phyloP scores from a whole-genome alignment of 2,888 invertebrate genomes.

The Rhogogaster chlorosoma region DNA sequence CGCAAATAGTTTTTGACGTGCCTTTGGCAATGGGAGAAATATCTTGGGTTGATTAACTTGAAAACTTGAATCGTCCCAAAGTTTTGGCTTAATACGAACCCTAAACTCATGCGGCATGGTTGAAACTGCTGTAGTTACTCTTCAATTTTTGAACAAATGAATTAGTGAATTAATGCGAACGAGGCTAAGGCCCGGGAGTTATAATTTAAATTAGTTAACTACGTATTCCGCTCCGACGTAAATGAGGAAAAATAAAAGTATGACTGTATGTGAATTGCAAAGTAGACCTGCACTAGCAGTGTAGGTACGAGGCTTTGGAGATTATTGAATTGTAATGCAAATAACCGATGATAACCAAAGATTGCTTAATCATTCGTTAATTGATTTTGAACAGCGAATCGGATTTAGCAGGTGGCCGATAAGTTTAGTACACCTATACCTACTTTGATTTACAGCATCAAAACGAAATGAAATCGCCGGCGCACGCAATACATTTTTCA shows the following conservation, averaged over 20 bases:
- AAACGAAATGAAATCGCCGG: conserved; percentile 15
- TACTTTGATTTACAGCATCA: conserved; percentile 46
- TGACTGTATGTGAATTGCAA: not conserved
- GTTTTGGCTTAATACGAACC: not conserved
- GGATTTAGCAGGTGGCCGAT: not conserved
- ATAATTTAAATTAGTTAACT: conserved; percentile 19
- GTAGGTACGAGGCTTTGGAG: not conserved
- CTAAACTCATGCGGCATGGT: not conserved
- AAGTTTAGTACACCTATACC: not conserved
- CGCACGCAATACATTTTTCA: conserved; percentile 45
- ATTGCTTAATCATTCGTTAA: not conserved
- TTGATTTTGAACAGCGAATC: not conserved
- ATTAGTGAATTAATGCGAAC: conserved; percentile 29
- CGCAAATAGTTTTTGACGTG: not conserved
- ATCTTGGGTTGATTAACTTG: not conserved
- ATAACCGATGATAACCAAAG: not conserved
- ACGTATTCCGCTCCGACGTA: not conserved
- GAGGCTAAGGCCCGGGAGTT: not conserved
- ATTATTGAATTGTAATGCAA: not conserved
- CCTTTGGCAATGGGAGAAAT: not conserved
- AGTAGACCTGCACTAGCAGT: not conserved
- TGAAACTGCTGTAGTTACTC: not conserved
- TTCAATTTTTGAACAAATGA: conserved; percentile 25
- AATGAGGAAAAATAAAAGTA: not conserved
- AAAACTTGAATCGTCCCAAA: not conserved